Base-by-base conservation (phyloP, 2,797 vertebrate genomes). In the Otus scops region DNA sequence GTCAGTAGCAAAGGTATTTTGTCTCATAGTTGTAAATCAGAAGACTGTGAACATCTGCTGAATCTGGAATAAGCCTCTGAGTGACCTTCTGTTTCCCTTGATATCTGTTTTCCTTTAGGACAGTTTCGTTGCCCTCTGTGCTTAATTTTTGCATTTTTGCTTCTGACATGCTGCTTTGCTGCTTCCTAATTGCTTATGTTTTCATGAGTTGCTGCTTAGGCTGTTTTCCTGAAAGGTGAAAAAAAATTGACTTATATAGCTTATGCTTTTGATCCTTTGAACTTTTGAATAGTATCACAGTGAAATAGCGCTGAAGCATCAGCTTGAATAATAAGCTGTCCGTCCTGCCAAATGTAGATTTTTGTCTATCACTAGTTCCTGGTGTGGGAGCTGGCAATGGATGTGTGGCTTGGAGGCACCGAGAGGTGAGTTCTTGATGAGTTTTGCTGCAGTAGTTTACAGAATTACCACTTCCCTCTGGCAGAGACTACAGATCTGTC, bases 51-150 rank as follows among this genome's bases (percentile, higher is more conserved):
- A 59, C 59, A 80, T 84, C 89, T 92, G 61, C 20, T 78, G 85
- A 30, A 76, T 86, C 34, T 23, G 17, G 67, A 85, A 51, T 43
- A 60, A 84, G 26, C 32, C 59, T 59, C 48, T 23, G 60, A 65
- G 47, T 81, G 91, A 75, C 82, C 87, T 85, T 74, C 77, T 88
- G 21, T 84, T 95, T 69, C 76, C 75, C 69, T 70, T 75, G n/a
- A 39, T 88, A 36, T 17, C 78, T 83, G 64, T 50, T 96, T 91
- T 50, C 36, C 48, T 82, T 92, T 30, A 60, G 67, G 84, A 67
- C 39, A 21, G 7, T 87, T 85, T 41, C 47, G 26, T 93, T 89
- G 47, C 41, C 80, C 28, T 64, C 71, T 70, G 11, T 69, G 59
- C 67, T 34, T 70, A 4, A 47, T 56, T 28, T 65, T 50, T 88